Base-by-base conservation (phyloP, 2,113 vertebrate species). In the Octodon degus region DNA sequence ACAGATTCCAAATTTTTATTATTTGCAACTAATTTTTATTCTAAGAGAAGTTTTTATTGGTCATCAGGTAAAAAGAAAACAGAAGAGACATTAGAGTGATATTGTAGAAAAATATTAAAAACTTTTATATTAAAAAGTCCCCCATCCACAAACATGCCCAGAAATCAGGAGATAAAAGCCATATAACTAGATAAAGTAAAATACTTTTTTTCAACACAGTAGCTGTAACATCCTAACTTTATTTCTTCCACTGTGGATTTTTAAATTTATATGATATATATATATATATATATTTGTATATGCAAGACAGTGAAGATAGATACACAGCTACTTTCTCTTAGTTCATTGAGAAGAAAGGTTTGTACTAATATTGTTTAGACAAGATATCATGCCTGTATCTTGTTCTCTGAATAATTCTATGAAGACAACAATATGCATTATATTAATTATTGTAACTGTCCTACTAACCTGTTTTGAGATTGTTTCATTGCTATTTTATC, bases 1-100 rank as follows among this genome's bases (percentile, higher is more conserved):
- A 93, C 27, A 87, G 86, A 2, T 47, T 86, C 91, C 37, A 50
- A 30, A 5, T 97, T 98, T 98, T 96, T 85, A 91, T 96, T 90
- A 34, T 70, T 37, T 85, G 43, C 30, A 77, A 90, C 43, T 40
- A 13, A 34, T 43, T 55, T 86, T 50, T 91, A 88, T 20, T 43
- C 12, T 20, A 20, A 91, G 53, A 63, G 22, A 55, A 6, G 1
- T 72, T 97, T 98, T 85, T 55, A 55, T 72, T 95, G 74, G 2
- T 97, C 37, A 70, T 96, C 93, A 76, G 12, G 74, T 20, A 7
- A 22, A 55, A 47, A 85, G 4, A 77, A 7, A 7, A 62, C 88
- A 86, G 77, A 77, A 97, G 40, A 94, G 50, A 89, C 0, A 40
- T 94, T 91, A 65, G 83, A 79, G 12, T 5, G 34, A 74, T 50